Conservation (phyloP, 2,797 vertebrate species). For the Pelodytes ibericus region DNA sequence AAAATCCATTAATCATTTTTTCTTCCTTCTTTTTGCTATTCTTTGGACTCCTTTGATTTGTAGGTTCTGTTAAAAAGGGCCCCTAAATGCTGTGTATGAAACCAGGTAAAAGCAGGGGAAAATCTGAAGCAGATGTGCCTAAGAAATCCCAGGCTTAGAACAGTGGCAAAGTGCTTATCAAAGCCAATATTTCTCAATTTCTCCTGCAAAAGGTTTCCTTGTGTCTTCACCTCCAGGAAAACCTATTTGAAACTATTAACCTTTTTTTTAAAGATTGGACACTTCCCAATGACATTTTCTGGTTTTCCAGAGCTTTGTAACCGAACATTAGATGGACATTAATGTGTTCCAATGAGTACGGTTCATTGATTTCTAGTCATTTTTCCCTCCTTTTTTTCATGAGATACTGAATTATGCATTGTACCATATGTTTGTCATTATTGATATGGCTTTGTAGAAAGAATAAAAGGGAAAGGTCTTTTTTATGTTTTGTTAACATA, state of each 20-base stretch:
- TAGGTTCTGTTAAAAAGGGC: conserved; percentile 37
- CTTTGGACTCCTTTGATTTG: conserved; percentile 52
- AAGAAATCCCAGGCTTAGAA: conserved; percentile 47
- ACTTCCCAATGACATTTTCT: conserved; percentile 42
- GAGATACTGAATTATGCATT: conserved; percentile 47
- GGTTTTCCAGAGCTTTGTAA: conserved; percentile 26
- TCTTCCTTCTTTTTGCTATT: conserved; percentile 35
- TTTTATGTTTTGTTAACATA: conserved; percentile 72
- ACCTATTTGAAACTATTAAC: conserved; percentile 38
- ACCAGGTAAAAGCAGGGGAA: conserved; percentile 46
- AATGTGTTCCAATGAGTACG: conserved; percentile 31
- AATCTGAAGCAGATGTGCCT: conserved; percentile 50
- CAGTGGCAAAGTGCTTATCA: conserved; percentile 55
- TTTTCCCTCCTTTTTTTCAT: conserved; percentile 13
- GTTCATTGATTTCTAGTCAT: conserved; percentile 24
- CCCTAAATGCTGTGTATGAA: conserved; percentile 53
- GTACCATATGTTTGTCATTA: conserved; percentile 47
- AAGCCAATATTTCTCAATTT: conserved; percentile 52
- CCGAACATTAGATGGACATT: conserved; percentile 27
- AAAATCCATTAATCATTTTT: conserved; percentile 48
- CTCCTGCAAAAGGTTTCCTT: conserved; percentile 40
- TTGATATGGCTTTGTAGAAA: conserved; percentile 58
- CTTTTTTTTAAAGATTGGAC: conserved; percentile 43
- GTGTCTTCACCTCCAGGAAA: conserved; percentile 41
- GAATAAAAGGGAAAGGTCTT: conserved; percentile 73